A percentile compares a stretch with the other conserved stretches of the same genome.
These are phyloP conservation scores for Drosophila ambigua DNA, from an alignment of 1,140 invertebrate species.

Conservation along the genomic window DNA sequence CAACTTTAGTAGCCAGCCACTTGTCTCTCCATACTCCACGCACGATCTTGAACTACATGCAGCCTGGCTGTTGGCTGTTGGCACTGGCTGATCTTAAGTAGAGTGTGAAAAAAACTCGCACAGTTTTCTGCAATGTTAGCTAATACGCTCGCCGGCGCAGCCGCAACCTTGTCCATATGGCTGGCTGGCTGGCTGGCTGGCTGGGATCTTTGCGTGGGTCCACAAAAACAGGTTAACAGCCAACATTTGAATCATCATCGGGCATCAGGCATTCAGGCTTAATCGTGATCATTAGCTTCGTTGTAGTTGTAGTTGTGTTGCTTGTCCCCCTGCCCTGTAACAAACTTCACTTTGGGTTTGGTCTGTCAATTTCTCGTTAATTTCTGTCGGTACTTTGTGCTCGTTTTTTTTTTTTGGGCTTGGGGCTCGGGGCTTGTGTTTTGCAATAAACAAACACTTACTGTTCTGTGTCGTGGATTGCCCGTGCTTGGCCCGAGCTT, in stretches of 20 bases:
- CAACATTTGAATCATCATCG: slow-evolving; percentile 26
- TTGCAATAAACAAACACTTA: slow-evolving; percentile 77
- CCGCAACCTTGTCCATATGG: slow-evolving; percentile 55
- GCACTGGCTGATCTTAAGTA: slow-evolving; percentile 57
- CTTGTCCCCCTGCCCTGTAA: slow-evolving; percentile 7
- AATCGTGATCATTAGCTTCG: slow-evolving; percentile 35
- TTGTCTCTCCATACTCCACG: slow-evolving; percentile 28
- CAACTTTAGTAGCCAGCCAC: slow-evolving; percentile 25
- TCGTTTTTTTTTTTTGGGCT: slow-evolving; percentile 11
- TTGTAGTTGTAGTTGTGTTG: neutral
- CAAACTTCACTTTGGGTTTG: slow-evolving; percentile 5
- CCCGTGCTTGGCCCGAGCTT: slow-evolving; percentile 31
- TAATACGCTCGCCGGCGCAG: slow-evolving; percentile 42
- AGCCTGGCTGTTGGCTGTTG: slow-evolving; percentile 28
- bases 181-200: slow-evolving; percentile 6
- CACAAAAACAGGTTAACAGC: slow-evolving; percentile 55
- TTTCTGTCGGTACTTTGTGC: slow-evolving; percentile 33
- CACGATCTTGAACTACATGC: slow-evolving; percentile 71
- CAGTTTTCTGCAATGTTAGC: slow-evolving; percentile 61
- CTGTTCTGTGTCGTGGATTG: slow-evolving; percentile 51
- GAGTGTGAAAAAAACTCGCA: slow-evolving; percentile 66
- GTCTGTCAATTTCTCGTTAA: slow-evolving; percentile 33
- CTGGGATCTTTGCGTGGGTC: slow-evolving; percentile 52
- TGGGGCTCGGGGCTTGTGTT: slow-evolving; percentile 30
- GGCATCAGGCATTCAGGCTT: slow-evolving; percentile 6